phyloP scores from a whole-genome alignment of 1,140 invertebrate genomes.

The Agrypnia vestita region DNA sequence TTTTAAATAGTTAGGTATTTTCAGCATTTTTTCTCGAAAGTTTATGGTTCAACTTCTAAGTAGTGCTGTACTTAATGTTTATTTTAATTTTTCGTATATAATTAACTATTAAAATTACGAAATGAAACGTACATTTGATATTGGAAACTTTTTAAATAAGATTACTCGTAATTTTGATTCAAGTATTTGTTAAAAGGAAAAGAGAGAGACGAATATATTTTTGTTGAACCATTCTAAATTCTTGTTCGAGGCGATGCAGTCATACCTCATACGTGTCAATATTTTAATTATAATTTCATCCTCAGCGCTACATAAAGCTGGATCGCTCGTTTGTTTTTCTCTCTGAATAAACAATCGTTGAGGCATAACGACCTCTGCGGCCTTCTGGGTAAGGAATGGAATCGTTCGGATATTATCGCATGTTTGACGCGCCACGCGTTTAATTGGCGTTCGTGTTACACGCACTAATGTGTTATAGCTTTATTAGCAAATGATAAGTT shows the following conservation, averaged over 20 bases:
- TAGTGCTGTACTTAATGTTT: too few relatives aligned
- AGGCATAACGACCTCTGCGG: not conserved
- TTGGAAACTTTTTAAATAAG: too few relatives aligned
- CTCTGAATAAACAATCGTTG: not conserved
- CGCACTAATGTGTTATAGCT: conserved; percentile 57
- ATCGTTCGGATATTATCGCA: conserved; percentile 16
- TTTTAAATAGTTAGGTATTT: too few relatives aligned
- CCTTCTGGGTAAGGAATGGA: conserved; percentile 2
- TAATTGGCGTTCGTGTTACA: conserved; percentile 55
- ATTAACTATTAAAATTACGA: too few relatives aligned
- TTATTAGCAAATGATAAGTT: conserved; percentile 57
- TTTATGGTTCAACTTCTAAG: too few relatives aligned
- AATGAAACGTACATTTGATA: too few relatives aligned
- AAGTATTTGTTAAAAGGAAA: not conserved
- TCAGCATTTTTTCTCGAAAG: too few relatives aligned
- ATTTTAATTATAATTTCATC: conserved; percentile 51
- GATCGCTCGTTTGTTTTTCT: conserved; percentile 45
- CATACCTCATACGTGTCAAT: conserved; percentile 40
- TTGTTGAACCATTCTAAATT: not conserved
- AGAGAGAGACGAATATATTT: conserved; percentile 7
- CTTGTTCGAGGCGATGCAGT: not conserved
- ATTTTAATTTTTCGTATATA: too few relatives aligned
- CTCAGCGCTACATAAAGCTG: conserved; percentile 21
- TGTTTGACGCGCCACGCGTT: conserved; percentile 47
- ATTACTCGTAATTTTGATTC: too few relatives aligned